Percentiles rank a stretch among this genome's conserved stretches.
phyloP scores from a whole-genome alignment of 2,888 invertebrate genomes.

The Machimus atricapillus region DNA sequence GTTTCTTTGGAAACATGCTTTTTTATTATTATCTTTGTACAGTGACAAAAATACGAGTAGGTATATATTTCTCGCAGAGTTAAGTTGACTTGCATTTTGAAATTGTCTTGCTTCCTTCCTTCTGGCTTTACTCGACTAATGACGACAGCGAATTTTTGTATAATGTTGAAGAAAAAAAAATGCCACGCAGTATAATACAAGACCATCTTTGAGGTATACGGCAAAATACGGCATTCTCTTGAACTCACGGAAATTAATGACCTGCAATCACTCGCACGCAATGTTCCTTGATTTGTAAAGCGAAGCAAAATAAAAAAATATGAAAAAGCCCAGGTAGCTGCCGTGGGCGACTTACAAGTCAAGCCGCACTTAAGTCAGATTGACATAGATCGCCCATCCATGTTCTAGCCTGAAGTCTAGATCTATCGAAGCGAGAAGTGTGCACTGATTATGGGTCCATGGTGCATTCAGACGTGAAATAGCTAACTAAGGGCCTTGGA shows the following conservation, averaged over 20 bases:
- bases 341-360: background rate
- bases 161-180: background rate
- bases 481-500: slow-evolving; percentile 19
- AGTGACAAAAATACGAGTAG: background rate
- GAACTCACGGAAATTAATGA: slow-evolving; percentile 29
- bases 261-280: slow-evolving; percentile 31
- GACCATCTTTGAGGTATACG: background rate
- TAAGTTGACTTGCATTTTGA: background rate
- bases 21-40: background rate
- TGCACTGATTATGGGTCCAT: slow-evolving; percentile 2
- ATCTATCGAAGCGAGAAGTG: slow-evolving; percentile 2
- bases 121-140: background rate
- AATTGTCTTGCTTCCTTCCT: background rate
- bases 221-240: background rate
- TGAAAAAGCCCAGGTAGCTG: background rate
- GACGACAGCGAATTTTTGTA: background rate
- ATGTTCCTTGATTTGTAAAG: slow-evolving; percentile 15
- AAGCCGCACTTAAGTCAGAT: background rate
- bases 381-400: slow-evolving; percentile 8
- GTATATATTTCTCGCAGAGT: background rate
- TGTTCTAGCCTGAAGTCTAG: background rate
- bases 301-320: background rate
- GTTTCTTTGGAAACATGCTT: background rate
- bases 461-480: slow-evolving; percentile 27
- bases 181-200: background rate